A percentile compares a stretch with the other conserved stretches of the same genome.
These are phyloP conservation scores for Thyatira batis DNA, from an alignment of 2,888 invertebrate genomes.

Conservation along the genomic window DNA sequence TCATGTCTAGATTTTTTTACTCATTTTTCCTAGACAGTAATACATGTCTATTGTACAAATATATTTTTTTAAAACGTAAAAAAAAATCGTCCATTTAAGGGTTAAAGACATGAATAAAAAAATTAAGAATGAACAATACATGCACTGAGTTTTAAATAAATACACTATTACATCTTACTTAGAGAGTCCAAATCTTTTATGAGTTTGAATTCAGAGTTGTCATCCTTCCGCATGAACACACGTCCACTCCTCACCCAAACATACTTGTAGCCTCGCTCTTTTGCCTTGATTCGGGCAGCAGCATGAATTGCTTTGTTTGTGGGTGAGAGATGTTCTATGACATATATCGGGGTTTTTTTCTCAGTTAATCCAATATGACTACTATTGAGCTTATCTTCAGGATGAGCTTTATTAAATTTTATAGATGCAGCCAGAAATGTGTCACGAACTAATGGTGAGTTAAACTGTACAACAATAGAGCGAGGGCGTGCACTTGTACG, in stretches of 20 bases:
- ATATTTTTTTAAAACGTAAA: too few species aligned
- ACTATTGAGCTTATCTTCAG: constrained; percentile 6
- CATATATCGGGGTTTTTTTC: constrained; percentile 1
- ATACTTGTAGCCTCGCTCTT: background rate
- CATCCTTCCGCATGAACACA: background rate
- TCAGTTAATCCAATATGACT: constrained; percentile 2
- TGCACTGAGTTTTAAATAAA: background rate
- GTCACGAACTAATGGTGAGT: constrained; percentile 4
- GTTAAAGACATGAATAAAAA: background rate
- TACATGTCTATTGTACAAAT: too few species aligned
- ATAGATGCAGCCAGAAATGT: constrained; percentile 7
- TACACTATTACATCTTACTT: background rate
- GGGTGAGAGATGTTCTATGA: constrained; percentile 1
- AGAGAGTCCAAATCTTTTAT: background rate
- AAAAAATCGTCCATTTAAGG: too few species aligned
- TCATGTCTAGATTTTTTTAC: too few species aligned
- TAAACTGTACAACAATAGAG: constrained; percentile 8
- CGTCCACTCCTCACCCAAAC: background rate
- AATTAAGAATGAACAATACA: background rate
- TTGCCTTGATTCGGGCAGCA: background rate
- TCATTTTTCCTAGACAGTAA: too few species aligned
- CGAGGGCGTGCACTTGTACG: constrained; percentile 10
- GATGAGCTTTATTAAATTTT: constrained; percentile 11
- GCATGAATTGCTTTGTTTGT: background rate
- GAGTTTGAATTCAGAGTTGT: background rate